Evolutionary conservation across 2,797 vertebrate genomes (phyloP).

Genomic region (Pteropus rufus): DNA sequence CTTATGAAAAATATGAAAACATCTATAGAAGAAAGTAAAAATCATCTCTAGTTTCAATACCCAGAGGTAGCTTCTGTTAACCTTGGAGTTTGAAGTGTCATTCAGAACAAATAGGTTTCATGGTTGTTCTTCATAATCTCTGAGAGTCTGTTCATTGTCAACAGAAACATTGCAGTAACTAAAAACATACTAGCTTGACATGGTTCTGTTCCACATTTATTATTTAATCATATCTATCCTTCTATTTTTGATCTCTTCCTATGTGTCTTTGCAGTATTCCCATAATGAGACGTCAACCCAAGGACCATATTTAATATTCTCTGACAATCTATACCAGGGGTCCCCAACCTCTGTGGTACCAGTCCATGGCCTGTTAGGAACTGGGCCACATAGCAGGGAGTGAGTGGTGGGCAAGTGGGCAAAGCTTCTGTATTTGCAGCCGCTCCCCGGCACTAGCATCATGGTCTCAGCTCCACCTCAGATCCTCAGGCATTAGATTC

Average conservation of each 20-base stretch:
- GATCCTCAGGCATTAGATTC: too few relatives aligned
- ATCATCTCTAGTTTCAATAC: neutral
- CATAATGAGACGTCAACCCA: conserved; percentile 42
- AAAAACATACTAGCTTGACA: neutral
- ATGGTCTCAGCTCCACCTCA: too few relatives aligned
- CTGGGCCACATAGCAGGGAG: too few relatives aligned
- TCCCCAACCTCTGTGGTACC: too few relatives aligned
- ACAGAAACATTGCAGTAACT: neutral
- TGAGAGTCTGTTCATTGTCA: neutral
- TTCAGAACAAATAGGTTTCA: neutral
- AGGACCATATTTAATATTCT: conserved; percentile 12
- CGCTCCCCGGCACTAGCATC: too few relatives aligned
- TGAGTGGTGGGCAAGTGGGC: too few relatives aligned
- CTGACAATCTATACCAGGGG: neutral
- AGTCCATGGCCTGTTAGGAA: too few relatives aligned
- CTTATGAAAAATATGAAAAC: neutral
- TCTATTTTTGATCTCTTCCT: conserved; percentile 32
- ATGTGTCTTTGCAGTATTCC: neutral
- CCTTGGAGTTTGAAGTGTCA: neutral
- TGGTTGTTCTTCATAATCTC: neutral
- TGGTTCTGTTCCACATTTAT: neutral
- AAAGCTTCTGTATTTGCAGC: too few relatives aligned
- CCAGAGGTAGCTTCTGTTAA: neutral
- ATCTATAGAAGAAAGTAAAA: conserved; percentile 8
- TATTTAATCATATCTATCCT: neutral